Evolutionary conservation across 30 jellyfish, hydroid and myxozoan species (phyloP).

Genomic region (Cassiopea andromeda): DNA sequence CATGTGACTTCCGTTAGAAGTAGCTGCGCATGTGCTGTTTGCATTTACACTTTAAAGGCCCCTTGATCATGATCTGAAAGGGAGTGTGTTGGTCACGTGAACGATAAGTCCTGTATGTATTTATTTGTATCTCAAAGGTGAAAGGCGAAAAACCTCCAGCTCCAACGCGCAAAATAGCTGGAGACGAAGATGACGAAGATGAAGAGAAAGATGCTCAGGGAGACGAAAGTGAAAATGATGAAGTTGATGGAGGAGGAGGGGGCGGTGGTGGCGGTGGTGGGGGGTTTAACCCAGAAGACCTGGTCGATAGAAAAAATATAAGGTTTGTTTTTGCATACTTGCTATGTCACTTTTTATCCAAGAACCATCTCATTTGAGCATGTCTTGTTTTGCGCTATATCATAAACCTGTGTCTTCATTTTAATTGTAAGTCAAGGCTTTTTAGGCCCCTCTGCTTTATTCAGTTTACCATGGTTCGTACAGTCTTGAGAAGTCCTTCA

Average conservation of each 20-base stretch:
- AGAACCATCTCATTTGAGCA: neutral
- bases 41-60: too few relatives aligned
- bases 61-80: too few relatives aligned
- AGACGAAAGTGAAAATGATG: conserved; percentile 78
- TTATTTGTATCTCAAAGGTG: conserved; percentile 17
- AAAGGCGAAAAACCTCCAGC: conserved; percentile 93
- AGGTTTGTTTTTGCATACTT: conserved; percentile 44
- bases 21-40: too few relatives aligned
- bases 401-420: too few relatives aligned
- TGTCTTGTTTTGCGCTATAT: too few relatives aligned
- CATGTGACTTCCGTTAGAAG: too few relatives aligned
- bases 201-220: conserved; percentile 69
- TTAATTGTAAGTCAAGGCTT: too few relatives aligned
- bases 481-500: too few relatives aligned
- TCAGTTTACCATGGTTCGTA: too few relatives aligned
- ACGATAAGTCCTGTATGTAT: too few relatives aligned
- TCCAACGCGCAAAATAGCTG: conserved; percentile 76
- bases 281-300: conserved; percentile 76
- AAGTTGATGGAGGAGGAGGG: conserved; percentile 69
- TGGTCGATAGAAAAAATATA: conserved; percentile 75
- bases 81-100: too few relatives aligned
- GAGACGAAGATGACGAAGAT: conserved; percentile 77
- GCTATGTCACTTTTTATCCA: neutral
- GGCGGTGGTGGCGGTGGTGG: conserved; percentile 56
- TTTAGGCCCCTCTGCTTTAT: too few relatives aligned